Conservation (phyloP, 2,888 invertebrate species). For the Cephalotes varians region DNA sequence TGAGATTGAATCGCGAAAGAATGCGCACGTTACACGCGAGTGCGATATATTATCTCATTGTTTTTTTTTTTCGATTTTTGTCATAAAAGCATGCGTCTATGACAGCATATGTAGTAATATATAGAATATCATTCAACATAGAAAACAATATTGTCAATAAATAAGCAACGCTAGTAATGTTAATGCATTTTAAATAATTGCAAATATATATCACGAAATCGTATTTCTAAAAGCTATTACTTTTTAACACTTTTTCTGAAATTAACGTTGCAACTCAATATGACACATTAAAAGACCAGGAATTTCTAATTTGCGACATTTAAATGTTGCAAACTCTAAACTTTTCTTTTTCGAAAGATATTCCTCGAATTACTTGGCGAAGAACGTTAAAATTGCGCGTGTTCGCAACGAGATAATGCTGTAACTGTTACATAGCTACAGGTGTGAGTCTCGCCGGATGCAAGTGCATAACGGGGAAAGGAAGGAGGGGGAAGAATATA, state of each 20-base stretch:
- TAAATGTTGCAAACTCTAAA: not conserved
- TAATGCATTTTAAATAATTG: not conserved
- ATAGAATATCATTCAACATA: not conserved
- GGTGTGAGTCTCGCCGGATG: slow-evolving; percentile 49
- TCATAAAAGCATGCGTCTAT: not conserved
- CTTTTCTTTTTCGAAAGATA: not conserved
- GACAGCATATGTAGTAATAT: too few species aligned
- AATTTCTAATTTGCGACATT: not conserved
- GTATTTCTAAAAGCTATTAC: not conserved
- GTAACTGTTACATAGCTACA: slow-evolving; percentile 43
- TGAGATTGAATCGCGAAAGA: slow-evolving; percentile 24
- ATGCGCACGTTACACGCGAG: slow-evolving; percentile 16
- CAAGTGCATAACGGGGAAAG: slow-evolving; percentile 45
- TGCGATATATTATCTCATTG: slow-evolving; percentile 22
- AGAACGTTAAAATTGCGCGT: not conserved
- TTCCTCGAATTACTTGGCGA: not conserved
- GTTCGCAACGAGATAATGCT: not conserved
- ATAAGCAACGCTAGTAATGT: not conserved
- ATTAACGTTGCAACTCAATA: not conserved
- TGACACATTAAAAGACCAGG: not conserved
- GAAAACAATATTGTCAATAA: not conserved
- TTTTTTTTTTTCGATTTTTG: slow-evolving; percentile 19
- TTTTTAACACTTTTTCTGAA: not conserved
- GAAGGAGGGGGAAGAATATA: not conserved
- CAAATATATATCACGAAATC: not conserved